A percentile compares a stretch with the other conserved stretches of the same genome.
phyloP scores from a whole-genome alignment of 2,888 invertebrate species.

The Balanococcus diminutus region DNA sequence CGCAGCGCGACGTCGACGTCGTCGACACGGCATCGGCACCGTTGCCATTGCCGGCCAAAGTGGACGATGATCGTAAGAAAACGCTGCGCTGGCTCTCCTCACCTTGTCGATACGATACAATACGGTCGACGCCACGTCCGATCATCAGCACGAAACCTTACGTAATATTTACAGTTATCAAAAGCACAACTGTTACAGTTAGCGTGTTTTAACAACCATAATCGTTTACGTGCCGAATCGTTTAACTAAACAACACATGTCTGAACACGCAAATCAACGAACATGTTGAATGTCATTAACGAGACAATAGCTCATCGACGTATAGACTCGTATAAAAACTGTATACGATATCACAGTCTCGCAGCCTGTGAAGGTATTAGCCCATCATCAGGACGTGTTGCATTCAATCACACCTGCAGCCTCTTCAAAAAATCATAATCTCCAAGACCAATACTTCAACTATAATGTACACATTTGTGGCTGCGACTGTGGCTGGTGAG shows the following conservation, averaged over 20 bases:
- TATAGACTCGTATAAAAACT: too few species aligned
- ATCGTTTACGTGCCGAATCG: conserved; percentile 50
- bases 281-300: conserved; percentile 53
- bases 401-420: too few species aligned
- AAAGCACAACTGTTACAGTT: conserved; percentile 52
- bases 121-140: background rate
- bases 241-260: conserved; percentile 45
- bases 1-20: too few species aligned
- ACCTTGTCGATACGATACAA: too few species aligned
- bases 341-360: too few species aligned
- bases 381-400: too few species aligned
- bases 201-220: conserved; percentile 47
- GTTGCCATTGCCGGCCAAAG: background rate
- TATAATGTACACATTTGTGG: too few species aligned
- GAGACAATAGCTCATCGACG: conserved; percentile 44
- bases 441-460: too few species aligned
- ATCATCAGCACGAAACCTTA: conserved; percentile 42
- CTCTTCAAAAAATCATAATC: too few species aligned
- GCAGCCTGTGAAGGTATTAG: too few species aligned
- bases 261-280: conserved; percentile 49
- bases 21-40: too few species aligned
- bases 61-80: background rate
- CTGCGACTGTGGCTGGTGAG: too few species aligned
- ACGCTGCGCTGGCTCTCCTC: background rate
- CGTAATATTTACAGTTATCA: conserved; percentile 50